These are phyloP conservation scores for Trichechus manatus DNA, from an alignment of 2,113 vertebrate species.

Conservation along the genomic window DNA sequence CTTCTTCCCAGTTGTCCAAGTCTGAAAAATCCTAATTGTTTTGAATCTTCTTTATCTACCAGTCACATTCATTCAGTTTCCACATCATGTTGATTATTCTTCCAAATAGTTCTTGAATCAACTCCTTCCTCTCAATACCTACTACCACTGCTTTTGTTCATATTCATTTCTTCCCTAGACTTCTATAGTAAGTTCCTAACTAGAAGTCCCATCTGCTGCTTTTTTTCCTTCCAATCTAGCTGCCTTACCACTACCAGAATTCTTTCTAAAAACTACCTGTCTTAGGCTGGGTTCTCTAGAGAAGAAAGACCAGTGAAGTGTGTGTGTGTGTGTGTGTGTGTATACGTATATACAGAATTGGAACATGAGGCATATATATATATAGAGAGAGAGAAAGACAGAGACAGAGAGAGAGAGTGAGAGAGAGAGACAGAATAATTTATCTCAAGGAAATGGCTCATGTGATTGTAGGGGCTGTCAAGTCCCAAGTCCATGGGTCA, in stretches of 20 bases:
- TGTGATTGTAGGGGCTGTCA: too few relatives aligned
- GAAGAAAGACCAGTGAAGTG: too few relatives aligned
- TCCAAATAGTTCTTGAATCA: neutral
- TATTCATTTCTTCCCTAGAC: neutral
- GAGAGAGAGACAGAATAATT: too few relatives aligned
- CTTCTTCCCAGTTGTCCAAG: neutral
- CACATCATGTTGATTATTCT: neutral
- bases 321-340: too few relatives aligned
- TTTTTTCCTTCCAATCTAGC: neutral
- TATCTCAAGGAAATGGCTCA: too few relatives aligned
- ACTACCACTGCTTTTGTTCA: neutral
- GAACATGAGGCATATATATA: too few relatives aligned
- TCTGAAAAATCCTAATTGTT: neutral
- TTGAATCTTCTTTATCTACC: neutral
- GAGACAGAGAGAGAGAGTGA: too few relatives aligned
- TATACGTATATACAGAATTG: too few relatives aligned
- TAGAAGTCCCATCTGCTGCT: neutral
- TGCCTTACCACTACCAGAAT: neutral
- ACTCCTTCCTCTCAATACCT: neutral
- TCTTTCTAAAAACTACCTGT: slow-evolving; percentile 22
- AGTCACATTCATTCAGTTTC: neutral
- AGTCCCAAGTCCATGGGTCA: too few relatives aligned
- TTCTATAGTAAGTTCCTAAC: neutral
- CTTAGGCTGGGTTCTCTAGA: too few relatives aligned
- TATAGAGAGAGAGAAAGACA: too few relatives aligned